A percentile compares a stretch with the other conserved stretches of the same genome.
phyloP scores from a whole-genome alignment of 2,797 vertebrate species.

The Echeneis naucrates region DNA sequence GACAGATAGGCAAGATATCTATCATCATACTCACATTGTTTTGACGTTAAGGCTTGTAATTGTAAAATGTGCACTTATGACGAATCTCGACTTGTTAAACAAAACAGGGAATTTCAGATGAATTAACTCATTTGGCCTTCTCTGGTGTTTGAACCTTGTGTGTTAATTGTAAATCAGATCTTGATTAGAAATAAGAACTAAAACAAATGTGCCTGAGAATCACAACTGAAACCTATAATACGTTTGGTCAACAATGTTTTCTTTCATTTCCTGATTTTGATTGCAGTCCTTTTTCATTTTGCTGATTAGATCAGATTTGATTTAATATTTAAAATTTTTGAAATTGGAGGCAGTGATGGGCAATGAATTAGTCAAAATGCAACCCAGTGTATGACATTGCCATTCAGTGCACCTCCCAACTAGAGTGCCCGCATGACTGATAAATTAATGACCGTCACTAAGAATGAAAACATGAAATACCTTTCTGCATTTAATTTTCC shows the following conservation, averaged over 20 bases:
- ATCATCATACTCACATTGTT: neutral
- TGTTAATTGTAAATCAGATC: neutral
- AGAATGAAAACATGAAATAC: slow-evolving; percentile 8
- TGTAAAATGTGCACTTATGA: neutral
- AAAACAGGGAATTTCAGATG: neutral
- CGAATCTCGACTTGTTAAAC: neutral
- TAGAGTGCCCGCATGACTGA: neutral
- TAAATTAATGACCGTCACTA: neutral
- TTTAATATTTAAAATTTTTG: too few relatives aligned
- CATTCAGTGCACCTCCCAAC: slow-evolving; percentile 3
- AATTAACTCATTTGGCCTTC: neutral
- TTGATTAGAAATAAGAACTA: neutral
- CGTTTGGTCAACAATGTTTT: neutral
- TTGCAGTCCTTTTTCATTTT: neutral
- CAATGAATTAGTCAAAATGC: neutral
- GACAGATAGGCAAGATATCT: neutral
- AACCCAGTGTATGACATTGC: neutral
- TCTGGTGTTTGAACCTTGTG: neutral
- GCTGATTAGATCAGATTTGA: neutral
- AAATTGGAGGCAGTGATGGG: neutral
- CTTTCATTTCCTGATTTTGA: slow-evolving; percentile 50
- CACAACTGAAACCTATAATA: slow-evolving; percentile 22
- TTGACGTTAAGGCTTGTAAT: neutral
- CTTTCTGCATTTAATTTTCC: slow-evolving; percentile 3
- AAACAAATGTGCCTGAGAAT: slow-evolving; percentile 30